These are phyloP conservation scores for Psilopogon haemacephalus DNA, from an alignment of 2,113 vertebrate species.

Conservation along the genomic window DNA sequence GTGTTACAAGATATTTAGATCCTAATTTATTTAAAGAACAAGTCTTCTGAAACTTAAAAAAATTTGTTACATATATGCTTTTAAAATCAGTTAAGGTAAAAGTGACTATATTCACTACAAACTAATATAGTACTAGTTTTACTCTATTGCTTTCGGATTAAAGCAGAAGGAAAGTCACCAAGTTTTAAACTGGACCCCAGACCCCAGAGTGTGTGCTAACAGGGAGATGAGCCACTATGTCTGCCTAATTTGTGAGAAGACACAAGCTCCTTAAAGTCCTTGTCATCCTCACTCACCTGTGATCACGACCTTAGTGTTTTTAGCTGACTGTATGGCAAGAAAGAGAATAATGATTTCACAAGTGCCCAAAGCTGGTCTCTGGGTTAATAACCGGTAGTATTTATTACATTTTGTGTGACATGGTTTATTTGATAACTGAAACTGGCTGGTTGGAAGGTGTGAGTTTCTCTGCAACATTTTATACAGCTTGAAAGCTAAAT, in stretches of 20 bases:
- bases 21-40: neutral
- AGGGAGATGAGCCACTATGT: neutral
- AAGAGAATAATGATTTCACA: neutral
- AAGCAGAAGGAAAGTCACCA: neutral
- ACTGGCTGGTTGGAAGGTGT: rapidly evolving
- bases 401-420: neutral
- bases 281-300: neutral
- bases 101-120: neutral
- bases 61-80: neutral
- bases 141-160: neutral
- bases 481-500: neutral
- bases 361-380: neutral
- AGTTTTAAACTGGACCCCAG: neutral
- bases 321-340: neutral
- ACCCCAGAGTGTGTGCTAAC: neutral
- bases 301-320: neutral
- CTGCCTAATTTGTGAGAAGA: neutral
- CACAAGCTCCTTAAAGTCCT: neutral
- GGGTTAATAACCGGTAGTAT: neutral
- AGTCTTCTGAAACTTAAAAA: neutral
- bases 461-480: neutral
- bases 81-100: neutral
- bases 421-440: neutral
- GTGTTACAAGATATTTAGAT: neutral
- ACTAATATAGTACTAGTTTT: neutral